Percentiles rank a stretch among this genome's conserved stretches.
Evolutionary conservation across 2,888 invertebrate genomes (phyloP).

Genomic region (Deilephila elpenor): DNA sequence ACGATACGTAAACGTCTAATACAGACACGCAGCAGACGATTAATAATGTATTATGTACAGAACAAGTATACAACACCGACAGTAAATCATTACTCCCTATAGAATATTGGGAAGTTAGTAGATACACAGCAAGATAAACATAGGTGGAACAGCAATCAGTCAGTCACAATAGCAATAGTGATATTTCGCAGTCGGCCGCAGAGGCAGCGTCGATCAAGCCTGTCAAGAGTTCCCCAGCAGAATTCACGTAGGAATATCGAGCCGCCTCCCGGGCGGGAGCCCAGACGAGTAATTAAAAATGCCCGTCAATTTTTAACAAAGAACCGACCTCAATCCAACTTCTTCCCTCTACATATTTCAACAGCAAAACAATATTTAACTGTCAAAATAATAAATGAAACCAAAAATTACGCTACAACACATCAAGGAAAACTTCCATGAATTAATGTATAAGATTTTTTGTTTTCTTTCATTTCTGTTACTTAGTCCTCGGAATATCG

Average conservation of each 20-base stretch:
- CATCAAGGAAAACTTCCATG: not conserved
- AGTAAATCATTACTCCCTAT: not conserved
- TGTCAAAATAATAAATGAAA: constrained; percentile 14
- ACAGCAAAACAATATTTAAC: constrained; percentile 27
- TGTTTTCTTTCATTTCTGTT: not conserved
- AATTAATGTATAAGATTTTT: constrained; percentile 12
- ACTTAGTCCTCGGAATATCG: not conserved
- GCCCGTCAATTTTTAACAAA: constrained; percentile 64
- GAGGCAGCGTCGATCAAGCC: constrained; percentile 46
- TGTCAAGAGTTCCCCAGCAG: constrained; percentile 34
- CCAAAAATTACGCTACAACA: constrained; percentile 4
- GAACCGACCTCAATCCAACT: constrained; percentile 40
- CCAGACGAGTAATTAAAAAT: constrained; percentile 72
- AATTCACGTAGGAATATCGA: constrained; percentile 31
- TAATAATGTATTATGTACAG: no score
- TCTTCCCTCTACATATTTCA: constrained; percentile 2
- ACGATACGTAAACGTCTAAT: no score
- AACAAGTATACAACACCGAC: not conserved
- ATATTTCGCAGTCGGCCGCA: constrained; percentile 41
- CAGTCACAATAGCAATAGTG: constrained; percentile 41
- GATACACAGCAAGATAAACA: constrained; percentile 1
- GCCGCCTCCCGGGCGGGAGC: constrained; percentile 10
- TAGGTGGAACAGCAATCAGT: constrained; percentile 41
- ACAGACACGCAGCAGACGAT: no score
- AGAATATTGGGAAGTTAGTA: not conserved